Conservation (phyloP, 2,113 vertebrate genomes). For the Micromys minutus region DNA sequence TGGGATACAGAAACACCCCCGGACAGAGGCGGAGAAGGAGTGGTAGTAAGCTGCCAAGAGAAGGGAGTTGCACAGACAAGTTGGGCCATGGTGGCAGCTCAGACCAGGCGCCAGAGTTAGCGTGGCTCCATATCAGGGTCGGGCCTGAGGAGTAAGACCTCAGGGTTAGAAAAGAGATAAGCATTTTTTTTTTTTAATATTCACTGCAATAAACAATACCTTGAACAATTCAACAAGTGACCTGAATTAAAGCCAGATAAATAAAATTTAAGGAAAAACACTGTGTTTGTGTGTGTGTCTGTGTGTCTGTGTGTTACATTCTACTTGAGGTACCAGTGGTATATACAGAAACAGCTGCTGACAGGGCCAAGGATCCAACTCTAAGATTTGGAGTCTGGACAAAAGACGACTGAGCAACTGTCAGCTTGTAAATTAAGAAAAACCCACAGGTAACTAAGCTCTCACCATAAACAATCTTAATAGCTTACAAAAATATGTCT, state of each 20-base stretch:
- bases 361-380: background rate
- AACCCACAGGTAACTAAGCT: constrained; percentile 18
- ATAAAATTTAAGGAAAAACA: background rate
- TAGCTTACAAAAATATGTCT: background rate
- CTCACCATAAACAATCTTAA: constrained; percentile 13
- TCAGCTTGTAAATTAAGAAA: background rate
- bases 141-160: too few species aligned
- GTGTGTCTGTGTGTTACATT: background rate
- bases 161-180: too few species aligned
- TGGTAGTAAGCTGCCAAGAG: too few species aligned
- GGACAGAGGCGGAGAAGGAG: too few species aligned
- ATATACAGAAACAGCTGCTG: background rate
- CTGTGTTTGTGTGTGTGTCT: background rate
- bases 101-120: too few species aligned
- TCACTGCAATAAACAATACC: constrained; percentile 32
- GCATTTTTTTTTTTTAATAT: too few species aligned
- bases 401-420: background rate
- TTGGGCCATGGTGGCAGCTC: too few species aligned
- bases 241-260: constrained; percentile 38
- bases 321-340: background rate
- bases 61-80: too few species aligned
- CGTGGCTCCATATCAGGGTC: too few species aligned
- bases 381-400: background rate
- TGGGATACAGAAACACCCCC: too few species aligned
- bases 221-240: constrained; percentile 23